A percentile compares a stretch with the other conserved stretches of the same genome.
phyloP scores from a whole-genome alignment of 2,113 vertebrate species.

The Carlito syrichta region DNA sequence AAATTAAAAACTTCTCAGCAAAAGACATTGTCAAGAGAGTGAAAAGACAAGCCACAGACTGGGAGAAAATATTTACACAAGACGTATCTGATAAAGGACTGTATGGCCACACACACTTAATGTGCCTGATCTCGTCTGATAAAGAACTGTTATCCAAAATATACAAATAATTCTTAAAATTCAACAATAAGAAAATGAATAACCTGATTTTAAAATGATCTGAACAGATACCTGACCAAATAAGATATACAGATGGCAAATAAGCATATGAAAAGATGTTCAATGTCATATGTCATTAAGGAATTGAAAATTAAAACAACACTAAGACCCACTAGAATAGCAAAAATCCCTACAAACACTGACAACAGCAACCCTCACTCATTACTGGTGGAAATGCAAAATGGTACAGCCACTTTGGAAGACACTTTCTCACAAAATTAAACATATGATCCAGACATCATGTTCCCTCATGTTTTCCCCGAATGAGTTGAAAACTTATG shows the following conservation, averaged over 20 bases:
- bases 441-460: not conserved
- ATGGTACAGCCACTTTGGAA: not conserved
- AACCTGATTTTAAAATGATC: not conserved
- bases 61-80: not conserved
- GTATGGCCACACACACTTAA: no score
- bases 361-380: not conserved
- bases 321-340: not conserved
- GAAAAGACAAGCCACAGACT: not conserved
- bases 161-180: not conserved
- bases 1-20: not conserved
- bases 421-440: not conserved
- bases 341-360: not conserved
- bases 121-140: no score
- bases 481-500: not conserved
- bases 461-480: not conserved
- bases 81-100: not conserved
- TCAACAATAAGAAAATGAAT: not conserved
- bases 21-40: conserved; percentile 5
- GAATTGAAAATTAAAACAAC: not conserved
- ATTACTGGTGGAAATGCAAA: not conserved
- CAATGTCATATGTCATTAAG: not conserved
- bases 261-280: not conserved
- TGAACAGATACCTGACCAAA: not conserved
- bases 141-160: not conserved
- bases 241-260: not conserved